phyloP scores from a whole-genome alignment of 2,888 invertebrate species.

The Onthophagus sagittarius region DNA sequence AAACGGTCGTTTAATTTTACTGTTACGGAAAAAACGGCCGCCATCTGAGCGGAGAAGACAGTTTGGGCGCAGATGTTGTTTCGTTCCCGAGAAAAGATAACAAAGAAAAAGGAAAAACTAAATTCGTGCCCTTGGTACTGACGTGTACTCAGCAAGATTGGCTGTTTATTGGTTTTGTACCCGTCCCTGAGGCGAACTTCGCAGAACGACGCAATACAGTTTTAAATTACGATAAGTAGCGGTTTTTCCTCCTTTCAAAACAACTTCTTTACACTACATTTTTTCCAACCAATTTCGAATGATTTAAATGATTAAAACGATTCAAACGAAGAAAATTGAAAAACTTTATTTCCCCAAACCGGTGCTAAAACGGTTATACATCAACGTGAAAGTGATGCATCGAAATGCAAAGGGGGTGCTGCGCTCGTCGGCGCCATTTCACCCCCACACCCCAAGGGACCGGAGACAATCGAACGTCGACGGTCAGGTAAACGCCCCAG shows the following conservation, averaged over 20 bases:
- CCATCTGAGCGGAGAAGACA: not conserved
- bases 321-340: not conserved
- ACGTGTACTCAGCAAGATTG: not conserved
- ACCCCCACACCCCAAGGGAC: not conserved
- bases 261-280: no score
- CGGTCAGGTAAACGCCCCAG: slow-evolving; percentile 8
- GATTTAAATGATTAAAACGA: no score
- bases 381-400: not conserved
- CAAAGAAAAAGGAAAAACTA: not conserved
- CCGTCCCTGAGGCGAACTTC: not conserved
- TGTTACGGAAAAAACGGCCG: slow-evolving; percentile 2
- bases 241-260: no score
- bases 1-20: slow-evolving; percentile 8
- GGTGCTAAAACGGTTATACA: not conserved
- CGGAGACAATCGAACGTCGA: slow-evolving; percentile 4
- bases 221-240: not conserved
- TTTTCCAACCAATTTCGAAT: no score
- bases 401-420: not conserved
- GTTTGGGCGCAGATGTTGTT: not conserved
- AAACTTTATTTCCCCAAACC: not conserved
- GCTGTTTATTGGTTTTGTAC: not conserved
- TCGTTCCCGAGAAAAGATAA: not conserved
- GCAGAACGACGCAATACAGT: not conserved
- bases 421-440: not conserved
- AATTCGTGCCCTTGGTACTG: not conserved